Percentiles rank a stretch among this genome's conserved stretches.
Evolutionary conservation across 2,113 vertebrate genomes (phyloP).

Genomic region (Prunella himalayana): DNA sequence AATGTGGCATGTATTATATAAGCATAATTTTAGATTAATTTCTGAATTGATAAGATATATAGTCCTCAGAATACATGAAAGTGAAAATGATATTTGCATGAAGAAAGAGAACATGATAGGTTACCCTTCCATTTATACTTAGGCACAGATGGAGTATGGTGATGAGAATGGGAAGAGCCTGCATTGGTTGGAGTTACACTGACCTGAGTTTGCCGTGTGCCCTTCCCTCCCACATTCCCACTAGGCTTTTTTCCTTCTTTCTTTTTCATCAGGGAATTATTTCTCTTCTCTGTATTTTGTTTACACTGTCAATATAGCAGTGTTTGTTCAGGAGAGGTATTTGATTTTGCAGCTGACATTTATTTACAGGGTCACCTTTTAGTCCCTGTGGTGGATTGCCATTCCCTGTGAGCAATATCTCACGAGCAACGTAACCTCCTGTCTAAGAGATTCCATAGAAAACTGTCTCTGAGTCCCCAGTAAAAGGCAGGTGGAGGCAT

Average conservation of each 20-base stretch:
- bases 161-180: not conserved
- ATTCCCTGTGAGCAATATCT: not conserved
- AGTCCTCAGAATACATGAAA: not conserved
- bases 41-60: not conserved
- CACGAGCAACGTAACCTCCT: rapidly evolving
- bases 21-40: not conserved
- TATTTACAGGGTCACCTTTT: conserved; percentile 9
- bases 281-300: not conserved
- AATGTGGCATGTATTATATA: not conserved
- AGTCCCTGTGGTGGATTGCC: not conserved
- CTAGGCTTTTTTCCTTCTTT: not conserved
- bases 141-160: not conserved
- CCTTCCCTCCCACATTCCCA: not conserved
- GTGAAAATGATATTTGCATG: not conserved
- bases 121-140: not conserved
- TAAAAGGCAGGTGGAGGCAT: not conserved
- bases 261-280: not conserved
- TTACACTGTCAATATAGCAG: not conserved
- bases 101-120: not conserved
- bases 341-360: conserved; percentile 21
- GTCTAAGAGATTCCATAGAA: not conserved
- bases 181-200: not conserved
- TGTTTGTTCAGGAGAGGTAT: conserved; percentile 2
- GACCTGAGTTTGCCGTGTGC: not conserved
- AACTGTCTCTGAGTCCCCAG: not conserved